phyloP scores from a whole-genome alignment of 2,888 invertebrate genomes.

The Oxycera nigricornis region DNA sequence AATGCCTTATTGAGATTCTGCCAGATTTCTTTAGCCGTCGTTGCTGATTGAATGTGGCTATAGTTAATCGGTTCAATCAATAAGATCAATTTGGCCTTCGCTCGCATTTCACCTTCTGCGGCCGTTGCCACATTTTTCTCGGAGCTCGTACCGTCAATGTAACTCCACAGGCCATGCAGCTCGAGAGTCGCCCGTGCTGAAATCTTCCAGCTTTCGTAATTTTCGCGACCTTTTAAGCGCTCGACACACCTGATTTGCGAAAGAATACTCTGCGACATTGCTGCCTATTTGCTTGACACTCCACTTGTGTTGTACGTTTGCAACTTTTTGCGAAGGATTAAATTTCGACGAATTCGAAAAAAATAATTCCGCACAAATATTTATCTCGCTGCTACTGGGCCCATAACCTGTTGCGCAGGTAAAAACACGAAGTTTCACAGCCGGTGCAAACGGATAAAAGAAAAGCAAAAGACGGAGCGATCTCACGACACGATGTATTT shows the following conservation, averaged over 20 bases:
- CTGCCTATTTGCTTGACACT: not conserved
- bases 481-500: no score
- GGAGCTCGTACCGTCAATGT: not conserved
- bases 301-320: not conserved
- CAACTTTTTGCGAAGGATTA: not conserved
- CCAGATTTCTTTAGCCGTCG: slow-evolving; percentile 7
- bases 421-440: no score
- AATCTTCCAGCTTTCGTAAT: not conserved
- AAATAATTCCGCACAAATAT: not conserved
- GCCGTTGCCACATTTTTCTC: not conserved
- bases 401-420: no score
- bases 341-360: not conserved
- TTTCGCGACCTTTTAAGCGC: not conserved
- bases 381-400: no score
- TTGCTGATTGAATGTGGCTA: no score
- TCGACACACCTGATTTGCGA: not conserved
- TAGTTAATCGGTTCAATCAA: no score
- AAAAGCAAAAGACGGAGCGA: no score
- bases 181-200: not conserved
- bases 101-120: not conserved
- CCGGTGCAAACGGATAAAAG: no score
- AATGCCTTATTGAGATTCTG: not conserved
- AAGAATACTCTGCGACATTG: not conserved
- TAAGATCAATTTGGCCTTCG: not conserved
- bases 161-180: not conserved